Percentiles rank a stretch among this genome's conserved stretches.
Conservation (phyloP, 1,140 invertebrate species). For the Archegozetes longisetosus region DNA sequence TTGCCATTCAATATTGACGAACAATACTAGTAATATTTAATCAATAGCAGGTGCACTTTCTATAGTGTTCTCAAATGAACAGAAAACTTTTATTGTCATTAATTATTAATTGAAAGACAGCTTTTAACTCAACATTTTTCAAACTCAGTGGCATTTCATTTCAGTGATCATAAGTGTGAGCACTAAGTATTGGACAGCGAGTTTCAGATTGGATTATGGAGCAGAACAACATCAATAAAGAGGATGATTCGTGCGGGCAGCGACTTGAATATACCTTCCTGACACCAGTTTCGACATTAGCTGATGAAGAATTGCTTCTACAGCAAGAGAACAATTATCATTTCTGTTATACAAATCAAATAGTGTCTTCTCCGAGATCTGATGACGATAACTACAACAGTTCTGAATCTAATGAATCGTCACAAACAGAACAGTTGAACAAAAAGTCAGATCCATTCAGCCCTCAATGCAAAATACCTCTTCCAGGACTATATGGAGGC, state of each 20-base stretch:
- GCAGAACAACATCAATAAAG: background rate
- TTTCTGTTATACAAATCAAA: background rate
- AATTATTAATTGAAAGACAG: background rate
- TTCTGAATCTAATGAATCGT: background rate
- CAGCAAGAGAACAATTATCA: background rate
- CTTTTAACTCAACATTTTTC: too few relatives aligned
- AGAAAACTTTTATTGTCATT: background rate
- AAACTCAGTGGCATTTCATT: too few relatives aligned
- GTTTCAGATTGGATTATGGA: background rate
- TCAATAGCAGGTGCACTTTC: too few relatives aligned
- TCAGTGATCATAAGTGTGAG: background rate
- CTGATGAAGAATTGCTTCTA: background rate
- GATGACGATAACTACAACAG: background rate
- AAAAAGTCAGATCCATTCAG: slow-evolving; percentile 25
- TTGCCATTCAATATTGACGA: too few relatives aligned
- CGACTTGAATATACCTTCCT: background rate
- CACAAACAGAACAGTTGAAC: background rate
- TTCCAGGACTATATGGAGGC: slow-evolving; percentile 21
- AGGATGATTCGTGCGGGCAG: background rate
- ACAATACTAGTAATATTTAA: too few relatives aligned
- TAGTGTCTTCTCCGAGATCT: background rate
- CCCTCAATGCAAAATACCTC: slow-evolving; percentile 28
- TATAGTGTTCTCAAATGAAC: background rate
- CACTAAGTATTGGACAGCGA: background rate
- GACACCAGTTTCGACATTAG: background rate